Evolutionary conservation across 2,797 vertebrate genomes (phyloP).

Genomic region (Acipenser oxyrinchus): DNA sequence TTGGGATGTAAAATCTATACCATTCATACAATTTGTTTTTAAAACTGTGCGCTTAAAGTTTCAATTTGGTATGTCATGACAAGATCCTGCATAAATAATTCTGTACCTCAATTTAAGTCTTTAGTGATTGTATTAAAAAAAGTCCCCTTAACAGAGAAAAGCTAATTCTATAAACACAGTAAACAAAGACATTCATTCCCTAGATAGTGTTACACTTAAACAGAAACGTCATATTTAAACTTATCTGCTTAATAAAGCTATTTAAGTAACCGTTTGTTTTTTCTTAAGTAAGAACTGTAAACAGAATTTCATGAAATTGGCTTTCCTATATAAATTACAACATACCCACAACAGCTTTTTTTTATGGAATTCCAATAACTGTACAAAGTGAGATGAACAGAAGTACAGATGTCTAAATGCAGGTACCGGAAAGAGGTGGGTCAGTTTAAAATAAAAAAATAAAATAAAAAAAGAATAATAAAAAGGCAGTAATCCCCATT

Average conservation of each 20-base stretch:
- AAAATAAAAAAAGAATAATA: conserved; percentile 16
- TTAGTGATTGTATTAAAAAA: not conserved
- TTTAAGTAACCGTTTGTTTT: conserved; percentile 21
- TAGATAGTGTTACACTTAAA: conserved; percentile 13
- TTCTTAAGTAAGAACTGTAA: conserved; percentile 47
- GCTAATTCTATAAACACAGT: conserved; percentile 18
- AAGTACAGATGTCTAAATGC: conserved; percentile 53
- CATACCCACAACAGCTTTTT: conserved; percentile 15
- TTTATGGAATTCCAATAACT: conserved; percentile 30
- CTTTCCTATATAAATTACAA: conserved; percentile 28
- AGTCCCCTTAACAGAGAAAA: not conserved
- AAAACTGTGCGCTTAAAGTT: conserved; percentile 53
- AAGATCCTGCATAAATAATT: conserved; percentile 50
- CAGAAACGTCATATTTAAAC: conserved; percentile 2
- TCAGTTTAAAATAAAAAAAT: conserved; percentile 11
- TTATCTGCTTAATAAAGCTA: conserved; percentile 35
- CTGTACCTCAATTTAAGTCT: conserved; percentile 50
- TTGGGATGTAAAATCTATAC: conserved; percentile 35
- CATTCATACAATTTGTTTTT: conserved; percentile 52
- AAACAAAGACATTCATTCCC: conserved; percentile 20
- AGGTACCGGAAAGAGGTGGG: conserved; percentile 28
- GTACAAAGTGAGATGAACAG: conserved; percentile 40
- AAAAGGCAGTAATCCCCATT: conserved; percentile 37
- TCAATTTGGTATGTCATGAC: conserved; percentile 48
- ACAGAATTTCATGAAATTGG: conserved; percentile 12